These are phyloP conservation scores for Notechis scutatus DNA, from an alignment of 2,113 vertebrate genomes.

Conservation along the genomic window DNA sequence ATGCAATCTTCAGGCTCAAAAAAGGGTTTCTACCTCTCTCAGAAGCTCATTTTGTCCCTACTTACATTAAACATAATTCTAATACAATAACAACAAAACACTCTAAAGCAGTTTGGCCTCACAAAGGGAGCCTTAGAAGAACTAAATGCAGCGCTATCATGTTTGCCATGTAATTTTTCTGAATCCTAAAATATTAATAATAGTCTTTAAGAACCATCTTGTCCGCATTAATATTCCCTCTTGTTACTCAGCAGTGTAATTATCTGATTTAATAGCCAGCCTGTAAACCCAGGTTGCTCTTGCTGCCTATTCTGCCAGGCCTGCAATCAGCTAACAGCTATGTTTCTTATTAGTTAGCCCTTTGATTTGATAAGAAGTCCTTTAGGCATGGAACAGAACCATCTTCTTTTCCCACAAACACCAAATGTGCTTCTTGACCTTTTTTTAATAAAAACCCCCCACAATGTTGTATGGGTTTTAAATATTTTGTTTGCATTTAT, in stretches of 20 bases:
- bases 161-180: background rate
- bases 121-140: background rate
- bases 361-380: background rate
- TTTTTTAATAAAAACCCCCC: background rate
- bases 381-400: background rate
- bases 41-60: background rate
- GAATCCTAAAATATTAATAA: background rate
- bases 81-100: background rate
- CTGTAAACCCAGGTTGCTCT: background rate
- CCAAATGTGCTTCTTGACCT: fast-evolving
- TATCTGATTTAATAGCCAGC: background rate
- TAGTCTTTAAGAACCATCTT: background rate
- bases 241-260: background rate
- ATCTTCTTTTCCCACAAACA: background rate
- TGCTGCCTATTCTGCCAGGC: background rate
- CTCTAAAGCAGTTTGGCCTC: background rate
- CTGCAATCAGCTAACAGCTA: background rate
- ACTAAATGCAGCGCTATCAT: background rate
- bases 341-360: background rate
- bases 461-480: background rate
- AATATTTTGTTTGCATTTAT: background rate
- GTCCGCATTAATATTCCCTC: background rate
- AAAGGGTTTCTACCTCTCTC: background rate
- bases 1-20: background rate
- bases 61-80: background rate